A percentile compares a stretch with the other conserved stretches of the same genome.
Conservation (phyloP, 2,113 vertebrate species). For the Lepus timidus region DNA sequence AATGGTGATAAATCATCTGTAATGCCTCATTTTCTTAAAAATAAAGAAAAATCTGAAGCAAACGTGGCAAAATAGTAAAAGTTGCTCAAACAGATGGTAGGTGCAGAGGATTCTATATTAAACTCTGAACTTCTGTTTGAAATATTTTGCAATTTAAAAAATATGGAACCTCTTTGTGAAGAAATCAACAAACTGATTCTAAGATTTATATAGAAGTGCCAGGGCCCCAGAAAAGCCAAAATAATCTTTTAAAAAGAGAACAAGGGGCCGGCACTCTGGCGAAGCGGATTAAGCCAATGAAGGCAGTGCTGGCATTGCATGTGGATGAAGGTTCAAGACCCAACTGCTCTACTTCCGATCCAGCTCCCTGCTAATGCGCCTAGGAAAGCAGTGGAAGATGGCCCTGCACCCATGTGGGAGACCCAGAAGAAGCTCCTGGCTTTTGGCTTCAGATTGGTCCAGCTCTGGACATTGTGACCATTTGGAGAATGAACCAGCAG, state of each 20-base stretch:
- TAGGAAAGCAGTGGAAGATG: too few relatives aligned
- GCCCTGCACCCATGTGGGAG: too few relatives aligned
- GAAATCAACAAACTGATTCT: neutral
- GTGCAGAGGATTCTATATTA: neutral
- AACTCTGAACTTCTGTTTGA: conserved; percentile 11
- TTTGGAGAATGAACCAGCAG: too few relatives aligned
- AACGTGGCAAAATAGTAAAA: neutral
- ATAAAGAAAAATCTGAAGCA: neutral
- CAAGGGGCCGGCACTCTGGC: neutral
- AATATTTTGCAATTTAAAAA: neutral
- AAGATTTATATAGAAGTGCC: neutral
- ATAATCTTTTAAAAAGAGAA: neutral
- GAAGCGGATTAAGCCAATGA: too few relatives aligned
- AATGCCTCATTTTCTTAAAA: conserved; percentile 6
- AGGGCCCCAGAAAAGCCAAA: neutral
- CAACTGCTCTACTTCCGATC: too few relatives aligned
- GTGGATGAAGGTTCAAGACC: too few relatives aligned
- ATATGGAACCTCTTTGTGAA: neutral
- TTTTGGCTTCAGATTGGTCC: too few relatives aligned
- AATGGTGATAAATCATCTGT: neutral
- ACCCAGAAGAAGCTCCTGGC: too few relatives aligned
- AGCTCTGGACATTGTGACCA: too few relatives aligned
- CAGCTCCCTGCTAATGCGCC: too few relatives aligned
- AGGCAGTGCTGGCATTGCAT: too few relatives aligned
- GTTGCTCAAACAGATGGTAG: neutral